Evolutionary conservation across 1,140 invertebrate genomes (phyloP).

Genomic region (Aphelenchoides fujianensis): DNA sequence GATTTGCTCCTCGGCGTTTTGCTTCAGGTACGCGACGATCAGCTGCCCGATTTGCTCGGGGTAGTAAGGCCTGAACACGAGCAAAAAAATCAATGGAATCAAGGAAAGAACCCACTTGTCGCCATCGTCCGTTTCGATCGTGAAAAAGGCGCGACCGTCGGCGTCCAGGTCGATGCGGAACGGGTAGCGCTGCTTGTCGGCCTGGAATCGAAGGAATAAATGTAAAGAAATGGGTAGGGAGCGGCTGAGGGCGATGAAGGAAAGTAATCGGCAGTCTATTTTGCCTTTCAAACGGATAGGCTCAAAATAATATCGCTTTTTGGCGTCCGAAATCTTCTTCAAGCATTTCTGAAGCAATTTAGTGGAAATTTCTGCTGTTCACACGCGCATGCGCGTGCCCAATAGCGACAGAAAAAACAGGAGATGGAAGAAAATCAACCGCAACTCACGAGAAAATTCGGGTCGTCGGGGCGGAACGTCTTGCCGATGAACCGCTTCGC

Average conservation of each 20-base stretch:
- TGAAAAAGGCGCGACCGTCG: constrained; percentile 54
- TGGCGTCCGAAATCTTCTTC: too few relatives aligned
- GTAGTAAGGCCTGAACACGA: constrained; percentile 41
- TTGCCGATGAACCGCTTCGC: constrained; percentile 67
- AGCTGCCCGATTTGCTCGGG: constrained; percentile 58
- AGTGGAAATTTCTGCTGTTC: too few relatives aligned
- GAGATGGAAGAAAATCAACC: too few relatives aligned
- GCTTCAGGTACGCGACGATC: constrained; percentile 56
- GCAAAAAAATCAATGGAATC: constrained; percentile 22
- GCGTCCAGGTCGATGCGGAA: constrained; percentile 54
- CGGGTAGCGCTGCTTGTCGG: constrained; percentile 56
- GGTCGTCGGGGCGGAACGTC: constrained; percentile 61
- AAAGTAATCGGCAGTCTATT: too few relatives aligned
- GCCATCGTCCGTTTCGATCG: constrained; percentile 39
- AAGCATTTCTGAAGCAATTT: too few relatives aligned
- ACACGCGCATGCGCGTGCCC: neutral
- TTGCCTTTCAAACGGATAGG: too few relatives aligned
- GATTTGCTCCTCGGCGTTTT: constrained; percentile 41
- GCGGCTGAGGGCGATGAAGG: too few relatives aligned
- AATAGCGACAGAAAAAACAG: neutral
- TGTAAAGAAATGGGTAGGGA: constrained; percentile 17
- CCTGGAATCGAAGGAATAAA: constrained; percentile 37
- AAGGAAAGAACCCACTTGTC: constrained; percentile 20
- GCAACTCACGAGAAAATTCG: constrained; percentile 55
- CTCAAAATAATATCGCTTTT: too few relatives aligned